These are phyloP conservation scores for Rachycentron canadum DNA, from an alignment of 2,797 vertebrate species.

Conservation along the genomic window DNA sequence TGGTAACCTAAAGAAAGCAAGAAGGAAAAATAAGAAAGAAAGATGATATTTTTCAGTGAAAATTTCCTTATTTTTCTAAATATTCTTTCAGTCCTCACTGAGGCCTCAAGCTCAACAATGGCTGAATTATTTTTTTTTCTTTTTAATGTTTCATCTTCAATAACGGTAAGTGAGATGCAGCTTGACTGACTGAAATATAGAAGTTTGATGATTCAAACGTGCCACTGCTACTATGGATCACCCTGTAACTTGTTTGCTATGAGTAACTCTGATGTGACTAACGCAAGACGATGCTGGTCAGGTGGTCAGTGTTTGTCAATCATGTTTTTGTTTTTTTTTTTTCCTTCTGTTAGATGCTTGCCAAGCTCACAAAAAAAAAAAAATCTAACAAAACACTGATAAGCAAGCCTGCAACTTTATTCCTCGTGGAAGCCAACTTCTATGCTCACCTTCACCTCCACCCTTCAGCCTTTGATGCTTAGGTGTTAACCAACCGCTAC, in stretches of 20 bases:
- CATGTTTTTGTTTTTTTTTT: too few relatives aligned
- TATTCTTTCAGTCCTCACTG: not conserved
- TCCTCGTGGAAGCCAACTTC: constrained; percentile 23
- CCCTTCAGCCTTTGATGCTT: constrained; percentile 65
- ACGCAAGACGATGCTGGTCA: constrained; percentile 9
- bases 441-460: constrained; percentile 46
- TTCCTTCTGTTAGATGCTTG: constrained; percentile 43
- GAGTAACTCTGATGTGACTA: constrained; percentile 10
- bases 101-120: not conserved
- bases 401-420: constrained; percentile 29
- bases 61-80: not conserved
- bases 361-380: constrained; percentile 21
- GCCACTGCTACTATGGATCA: not conserved
- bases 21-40: not conserved
- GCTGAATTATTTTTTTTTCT: not conserved
- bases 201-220: constrained; percentile 4
- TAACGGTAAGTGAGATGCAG: constrained; percentile 46
- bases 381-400: constrained; percentile 23
- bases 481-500: constrained; percentile 61
- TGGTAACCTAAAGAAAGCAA: constrained; percentile 42
- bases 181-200: not conserved
- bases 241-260: constrained; percentile 17
- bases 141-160: constrained; percentile 29
- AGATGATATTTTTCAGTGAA: constrained; percentile 8
- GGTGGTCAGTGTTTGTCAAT: not conserved